phyloP scores from a whole-genome alignment of 2,113 vertebrate genomes.

The Machaerirhynchus nigripectus region DNA sequence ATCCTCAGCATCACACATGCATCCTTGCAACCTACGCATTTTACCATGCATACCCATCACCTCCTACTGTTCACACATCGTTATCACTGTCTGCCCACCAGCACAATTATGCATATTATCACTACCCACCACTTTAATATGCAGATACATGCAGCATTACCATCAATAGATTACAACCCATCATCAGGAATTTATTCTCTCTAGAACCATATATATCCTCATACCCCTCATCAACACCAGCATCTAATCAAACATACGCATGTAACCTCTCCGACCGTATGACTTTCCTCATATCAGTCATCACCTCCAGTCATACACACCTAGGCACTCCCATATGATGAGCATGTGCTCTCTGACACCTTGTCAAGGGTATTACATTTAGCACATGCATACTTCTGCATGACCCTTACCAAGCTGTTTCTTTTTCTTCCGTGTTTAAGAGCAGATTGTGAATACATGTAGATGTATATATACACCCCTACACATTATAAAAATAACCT shows the following conservation, averaged over 20 bases:
- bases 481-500: background rate
- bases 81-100: constrained; percentile 2
- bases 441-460: background rate
- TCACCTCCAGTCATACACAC: background rate
- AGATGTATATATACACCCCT: background rate
- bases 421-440: background rate
- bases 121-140: constrained; percentile 36
- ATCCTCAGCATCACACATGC: background rate
- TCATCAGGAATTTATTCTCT: background rate
- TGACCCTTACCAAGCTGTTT: background rate
- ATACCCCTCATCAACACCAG: background rate
- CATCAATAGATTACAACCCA: background rate
- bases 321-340: background rate
- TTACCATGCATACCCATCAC: constrained; percentile 2
- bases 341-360: background rate
- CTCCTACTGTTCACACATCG: constrained; percentile 24
- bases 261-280: background rate
- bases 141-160: background rate
- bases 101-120: background rate
- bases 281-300: background rate
- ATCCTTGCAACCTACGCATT: background rate
- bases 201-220: background rate
- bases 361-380: background rate
- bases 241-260: background rate
- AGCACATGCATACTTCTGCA: background rate